phyloP scores from a whole-genome alignment of 2,888 invertebrate species.

The Lamellibrachia columna region DNA sequence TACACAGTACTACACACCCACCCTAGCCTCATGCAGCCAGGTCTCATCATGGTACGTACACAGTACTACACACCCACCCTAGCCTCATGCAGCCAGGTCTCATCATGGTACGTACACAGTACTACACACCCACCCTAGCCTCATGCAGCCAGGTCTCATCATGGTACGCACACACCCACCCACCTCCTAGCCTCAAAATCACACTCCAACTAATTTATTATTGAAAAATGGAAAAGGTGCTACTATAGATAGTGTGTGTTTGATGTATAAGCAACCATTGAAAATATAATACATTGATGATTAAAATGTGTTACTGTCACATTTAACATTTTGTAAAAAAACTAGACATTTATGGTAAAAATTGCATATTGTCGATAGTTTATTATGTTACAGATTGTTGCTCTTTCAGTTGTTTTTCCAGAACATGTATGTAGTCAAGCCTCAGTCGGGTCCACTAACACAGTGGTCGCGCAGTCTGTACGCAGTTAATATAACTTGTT shows the following conservation, averaged over 20 bases:
- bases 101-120: conserved; percentile 72
- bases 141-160: conserved; percentile 96
- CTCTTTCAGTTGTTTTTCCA: too few relatives aligned
- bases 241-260: background rate
- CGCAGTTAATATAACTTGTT: too few relatives aligned
- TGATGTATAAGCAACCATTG: background rate
- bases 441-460: too few relatives aligned
- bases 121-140: too few relatives aligned
- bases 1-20: background rate
- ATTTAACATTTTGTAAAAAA: too few relatives aligned
- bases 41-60: conserved; percentile 78
- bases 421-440: too few relatives aligned
- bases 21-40: conserved; percentile 84
- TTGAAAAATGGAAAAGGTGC: background rate
- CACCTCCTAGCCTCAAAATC: background rate
- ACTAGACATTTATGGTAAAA: too few relatives aligned
- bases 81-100: conserved; percentile 90
- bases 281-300: background rate
- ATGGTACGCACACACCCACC: conserved; percentile 66
- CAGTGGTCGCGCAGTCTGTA: too few relatives aligned
- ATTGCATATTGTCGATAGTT: too few relatives aligned
- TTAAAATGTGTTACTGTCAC: background rate
- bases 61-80: too few relatives aligned
- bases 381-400: too few relatives aligned
- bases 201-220: background rate